Conservation (phyloP, 2,797 vertebrate species). For the Bradypodion pumilum region DNA sequence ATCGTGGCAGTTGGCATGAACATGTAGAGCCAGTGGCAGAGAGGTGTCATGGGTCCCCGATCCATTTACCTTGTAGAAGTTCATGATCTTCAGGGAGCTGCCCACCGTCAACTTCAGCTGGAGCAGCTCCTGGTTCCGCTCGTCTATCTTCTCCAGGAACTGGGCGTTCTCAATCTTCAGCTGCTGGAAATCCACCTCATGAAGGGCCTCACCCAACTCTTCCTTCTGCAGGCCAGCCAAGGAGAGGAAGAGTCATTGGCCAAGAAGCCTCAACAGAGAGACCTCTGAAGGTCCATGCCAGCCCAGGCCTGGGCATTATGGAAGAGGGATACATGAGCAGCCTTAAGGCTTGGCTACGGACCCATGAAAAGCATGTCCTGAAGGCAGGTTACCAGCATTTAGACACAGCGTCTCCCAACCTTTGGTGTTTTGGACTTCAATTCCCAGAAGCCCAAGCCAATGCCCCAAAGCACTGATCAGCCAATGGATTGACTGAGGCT, state of each 20-base stretch:
- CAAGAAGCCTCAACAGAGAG: not conserved
- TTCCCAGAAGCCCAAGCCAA: no score
- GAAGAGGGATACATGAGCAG: accelerated
- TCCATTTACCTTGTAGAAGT: slow-evolving; percentile 73
- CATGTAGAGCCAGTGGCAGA: no score
- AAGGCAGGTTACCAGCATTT: no score
- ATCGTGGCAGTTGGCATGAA: no score
- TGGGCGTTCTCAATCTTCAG: slow-evolving; percentile 78
- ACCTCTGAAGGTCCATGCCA: not conserved
- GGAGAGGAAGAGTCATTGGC: not conserved
- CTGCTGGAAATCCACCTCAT: slow-evolving; percentile 76
- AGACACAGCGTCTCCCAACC: no score
- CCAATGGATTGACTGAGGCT: no score
- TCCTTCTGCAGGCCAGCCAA: slow-evolving; percentile 72
- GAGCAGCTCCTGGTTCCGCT: slow-evolving; percentile 74
- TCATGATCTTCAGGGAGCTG: slow-evolving; percentile 73
- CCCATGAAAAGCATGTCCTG: no score
- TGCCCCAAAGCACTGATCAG: no score
- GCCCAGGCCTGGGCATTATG: not conserved
- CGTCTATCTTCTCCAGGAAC: slow-evolving; percentile 70
- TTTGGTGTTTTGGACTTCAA: no score
- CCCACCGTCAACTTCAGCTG: slow-evolving; percentile 73
- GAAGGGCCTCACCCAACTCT: slow-evolving; percentile 70
- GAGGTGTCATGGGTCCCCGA: not conserved
- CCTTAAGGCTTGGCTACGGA: accelerated